phyloP scores from a whole-genome alignment of 2,888 invertebrate genomes.

The Xanthia icteritia region DNA sequence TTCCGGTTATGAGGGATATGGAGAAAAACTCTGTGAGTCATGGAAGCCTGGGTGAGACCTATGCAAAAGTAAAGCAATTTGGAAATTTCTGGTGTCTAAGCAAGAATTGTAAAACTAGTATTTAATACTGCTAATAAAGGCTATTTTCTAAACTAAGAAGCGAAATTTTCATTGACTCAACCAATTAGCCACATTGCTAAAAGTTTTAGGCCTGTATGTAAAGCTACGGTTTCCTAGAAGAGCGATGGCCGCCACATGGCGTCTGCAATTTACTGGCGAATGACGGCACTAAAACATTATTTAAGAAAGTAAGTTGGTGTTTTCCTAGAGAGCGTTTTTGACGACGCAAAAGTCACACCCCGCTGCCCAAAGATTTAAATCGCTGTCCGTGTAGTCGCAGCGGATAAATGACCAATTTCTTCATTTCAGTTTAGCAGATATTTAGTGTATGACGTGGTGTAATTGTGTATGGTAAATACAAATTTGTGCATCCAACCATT shows the following conservation, averaged over 20 bases:
- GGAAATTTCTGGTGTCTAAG: not conserved
- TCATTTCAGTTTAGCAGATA: too few relatives aligned
- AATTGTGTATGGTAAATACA: too few relatives aligned
- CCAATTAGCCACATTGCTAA: not conserved
- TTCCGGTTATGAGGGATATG: not conserved
- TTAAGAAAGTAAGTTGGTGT: not conserved
- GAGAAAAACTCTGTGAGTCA: not conserved
- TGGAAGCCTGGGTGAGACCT: not conserved
- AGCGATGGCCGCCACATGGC: not conserved
- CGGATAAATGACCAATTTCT: too few relatives aligned
- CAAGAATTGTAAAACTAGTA: not conserved
- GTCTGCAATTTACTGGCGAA: not conserved
- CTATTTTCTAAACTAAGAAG: not conserved
- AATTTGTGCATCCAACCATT: too few relatives aligned
- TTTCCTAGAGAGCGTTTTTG: conserved; percentile 1
- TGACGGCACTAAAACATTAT: not conserved
- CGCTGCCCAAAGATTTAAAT: not conserved
- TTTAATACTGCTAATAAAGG: not conserved
- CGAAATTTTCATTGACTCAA: not conserved
- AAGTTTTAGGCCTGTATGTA: not conserved
- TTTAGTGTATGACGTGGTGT: too few relatives aligned
- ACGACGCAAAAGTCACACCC: not conserved
- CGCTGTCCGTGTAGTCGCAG: too few relatives aligned
- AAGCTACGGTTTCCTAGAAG: not conserved
- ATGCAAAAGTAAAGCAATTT: not conserved